Evolutionary conservation across 2,888 invertebrate species (phyloP).

Genomic region (Euclidia mi): DNA sequence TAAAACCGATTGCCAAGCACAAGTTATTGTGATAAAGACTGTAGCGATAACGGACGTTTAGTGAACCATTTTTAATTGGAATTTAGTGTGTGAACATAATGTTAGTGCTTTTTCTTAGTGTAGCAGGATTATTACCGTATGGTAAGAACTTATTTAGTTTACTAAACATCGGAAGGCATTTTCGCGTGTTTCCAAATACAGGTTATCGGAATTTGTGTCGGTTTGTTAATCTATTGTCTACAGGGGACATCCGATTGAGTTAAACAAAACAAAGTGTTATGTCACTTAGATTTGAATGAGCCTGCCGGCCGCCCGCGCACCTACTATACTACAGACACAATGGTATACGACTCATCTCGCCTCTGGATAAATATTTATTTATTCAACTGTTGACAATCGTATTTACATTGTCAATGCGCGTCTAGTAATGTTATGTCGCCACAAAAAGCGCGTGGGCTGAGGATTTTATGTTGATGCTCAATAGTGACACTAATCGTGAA

Average conservation of each 20-base stretch:
- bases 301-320: conserved; percentile 70
- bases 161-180: not conserved
- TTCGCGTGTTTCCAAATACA: conserved; percentile 14
- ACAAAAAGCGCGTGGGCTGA: conserved; percentile 76
- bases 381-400: conserved; percentile 86
- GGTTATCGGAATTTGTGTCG: conserved; percentile 26
- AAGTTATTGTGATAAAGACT: conserved; percentile 80
- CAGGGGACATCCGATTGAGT: conserved; percentile 46
- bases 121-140: conserved; percentile 66
- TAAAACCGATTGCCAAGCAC: conserved; percentile 66
- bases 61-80: conserved; percentile 58
- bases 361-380: conserved; percentile 88
- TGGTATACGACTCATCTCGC: conserved; percentile 81
- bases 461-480: conserved; percentile 80
- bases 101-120: conserved; percentile 68
- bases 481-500: conserved; percentile 78
- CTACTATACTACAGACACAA: conserved; percentile 67
- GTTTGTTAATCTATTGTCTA: conserved; percentile 48
- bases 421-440: conserved; percentile 72
- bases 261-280: conserved; percentile 62
- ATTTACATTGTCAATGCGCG: conserved; percentile 85
- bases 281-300: conserved; percentile 67
- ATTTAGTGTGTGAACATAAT: conserved; percentile 60
- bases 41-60: conserved; percentile 58
- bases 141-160: conserved; percentile 65